Evolutionary conservation across 2,888 invertebrate species (phyloP).

Genomic region (Erebia palarica): DNA sequence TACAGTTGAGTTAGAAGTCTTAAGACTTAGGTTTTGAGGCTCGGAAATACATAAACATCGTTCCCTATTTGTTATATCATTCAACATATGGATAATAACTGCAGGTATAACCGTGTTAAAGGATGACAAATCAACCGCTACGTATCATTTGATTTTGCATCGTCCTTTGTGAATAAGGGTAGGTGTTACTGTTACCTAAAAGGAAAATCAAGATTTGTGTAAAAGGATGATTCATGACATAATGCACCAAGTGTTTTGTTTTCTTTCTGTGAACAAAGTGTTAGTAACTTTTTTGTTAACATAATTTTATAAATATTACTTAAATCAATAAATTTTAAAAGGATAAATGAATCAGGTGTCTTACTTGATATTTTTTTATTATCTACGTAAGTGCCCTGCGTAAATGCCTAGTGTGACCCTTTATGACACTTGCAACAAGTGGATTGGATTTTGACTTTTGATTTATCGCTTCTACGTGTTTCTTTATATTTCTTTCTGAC

Average conservation of each 20-base stretch:
- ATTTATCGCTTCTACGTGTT: too few relatives aligned
- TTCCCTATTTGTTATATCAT: too few relatives aligned
- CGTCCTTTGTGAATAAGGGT: slow-evolving; percentile 38
- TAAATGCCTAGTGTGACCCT: too few relatives aligned
- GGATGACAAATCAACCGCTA: slow-evolving; percentile 28
- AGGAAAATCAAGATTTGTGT: slow-evolving; percentile 37
- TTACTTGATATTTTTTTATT: background rate
- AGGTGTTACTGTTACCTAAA: slow-evolving; percentile 29
- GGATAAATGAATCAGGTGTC: background rate
- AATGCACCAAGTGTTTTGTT: slow-evolving; percentile 27
- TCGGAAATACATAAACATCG: too few relatives aligned
- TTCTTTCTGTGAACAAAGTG: slow-evolving; percentile 15
- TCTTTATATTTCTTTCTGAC: too few relatives aligned
- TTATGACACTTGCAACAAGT: too few relatives aligned
- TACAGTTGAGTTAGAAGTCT: too few relatives aligned
- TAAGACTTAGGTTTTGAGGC: too few relatives aligned
- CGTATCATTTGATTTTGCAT: slow-evolving; percentile 25
- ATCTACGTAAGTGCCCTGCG: too few relatives aligned
- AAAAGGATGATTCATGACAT: slow-evolving; percentile 34
- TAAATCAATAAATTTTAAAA: background rate
- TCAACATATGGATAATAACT: too few relatives aligned
- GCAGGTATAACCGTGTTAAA: too few relatives aligned
- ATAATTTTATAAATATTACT: background rate
- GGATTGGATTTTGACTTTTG: too few relatives aligned
- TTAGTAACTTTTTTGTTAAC: background rate